These are phyloP conservation scores for Isichthys henryi DNA, from an alignment of 2,113 vertebrate genomes.

Conservation along the genomic window DNA sequence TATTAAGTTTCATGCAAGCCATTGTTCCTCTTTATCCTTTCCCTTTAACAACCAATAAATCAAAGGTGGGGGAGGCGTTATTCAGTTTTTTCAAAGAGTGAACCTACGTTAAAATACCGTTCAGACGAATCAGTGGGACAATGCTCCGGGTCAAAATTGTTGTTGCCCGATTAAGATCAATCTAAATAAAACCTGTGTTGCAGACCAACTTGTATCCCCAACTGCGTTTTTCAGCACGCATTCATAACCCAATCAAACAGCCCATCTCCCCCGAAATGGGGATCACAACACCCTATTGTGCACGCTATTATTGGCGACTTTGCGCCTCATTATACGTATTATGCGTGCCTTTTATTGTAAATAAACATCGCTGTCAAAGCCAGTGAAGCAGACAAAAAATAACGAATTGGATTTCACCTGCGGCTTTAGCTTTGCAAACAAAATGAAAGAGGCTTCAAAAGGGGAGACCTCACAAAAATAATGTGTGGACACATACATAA, in stretches of 20 bases:
- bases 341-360: conserved; percentile 50
- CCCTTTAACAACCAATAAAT: conserved; percentile 43
- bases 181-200: conserved; percentile 63
- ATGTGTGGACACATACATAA: conserved; percentile 16
- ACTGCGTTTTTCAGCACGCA: conserved; percentile 56
- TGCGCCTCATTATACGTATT: conserved; percentile 62
- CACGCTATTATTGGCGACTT: conserved; percentile 46
- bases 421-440: conserved; percentile 37
- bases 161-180: conserved; percentile 57
- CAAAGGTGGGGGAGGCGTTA: conserved; percentile 32
- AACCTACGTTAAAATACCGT: conserved; percentile 53
- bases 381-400: conserved; percentile 34
- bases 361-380: conserved; percentile 51
- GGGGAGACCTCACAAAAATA: conserved; percentile 14
- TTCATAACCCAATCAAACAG: conserved; percentile 49
- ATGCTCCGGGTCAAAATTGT: conserved; percentile 56
- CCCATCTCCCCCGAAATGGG: conserved; percentile 49
- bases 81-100: conserved; percentile 49
- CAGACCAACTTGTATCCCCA: conserved; percentile 57
- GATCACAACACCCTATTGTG: conserved; percentile 53
- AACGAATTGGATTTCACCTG: conserved; percentile 50
- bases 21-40: conserved; percentile 53
- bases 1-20: conserved; percentile 61
- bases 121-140: conserved; percentile 49
- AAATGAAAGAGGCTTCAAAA: conserved; percentile 22